A percentile compares a stretch with the other conserved stretches of the same genome.
Evolutionary conservation across 2,113 vertebrate species (phyloP).

Genomic region (Oceanites oceanicus): DNA sequence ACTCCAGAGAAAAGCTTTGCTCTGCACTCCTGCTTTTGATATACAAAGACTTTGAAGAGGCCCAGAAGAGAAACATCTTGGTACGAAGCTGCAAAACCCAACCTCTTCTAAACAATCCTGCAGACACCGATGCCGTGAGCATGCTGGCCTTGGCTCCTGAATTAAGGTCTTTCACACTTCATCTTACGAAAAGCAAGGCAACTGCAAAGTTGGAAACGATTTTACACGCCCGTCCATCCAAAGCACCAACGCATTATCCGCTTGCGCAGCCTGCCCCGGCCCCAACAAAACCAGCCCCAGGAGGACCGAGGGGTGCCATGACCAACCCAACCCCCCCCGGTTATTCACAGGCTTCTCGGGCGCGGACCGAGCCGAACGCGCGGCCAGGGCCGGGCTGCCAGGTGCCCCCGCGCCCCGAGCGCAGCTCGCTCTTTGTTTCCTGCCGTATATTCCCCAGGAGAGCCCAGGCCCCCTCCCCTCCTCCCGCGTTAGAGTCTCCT

Average conservation of each 20-base stretch:
- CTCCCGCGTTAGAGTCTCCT: slow-evolving; percentile 32
- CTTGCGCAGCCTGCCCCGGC: background rate
- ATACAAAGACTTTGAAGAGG: background rate
- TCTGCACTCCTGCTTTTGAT: background rate
- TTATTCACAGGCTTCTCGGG: background rate
- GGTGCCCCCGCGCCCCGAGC: too few species aligned
- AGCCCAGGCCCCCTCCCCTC: slow-evolving; percentile 21
- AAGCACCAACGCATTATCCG: background rate
- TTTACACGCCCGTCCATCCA: background rate
- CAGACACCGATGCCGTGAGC: rapidly evolving
- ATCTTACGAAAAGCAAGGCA: background rate
- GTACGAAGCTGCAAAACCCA: background rate
- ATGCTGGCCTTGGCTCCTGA: rapidly evolving
- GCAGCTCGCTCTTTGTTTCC: slow-evolving; percentile 59
- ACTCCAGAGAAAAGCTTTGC: background rate
- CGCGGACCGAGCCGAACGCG: background rate
- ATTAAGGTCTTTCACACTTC: background rate
- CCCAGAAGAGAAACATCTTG: background rate
- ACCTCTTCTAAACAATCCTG: background rate
- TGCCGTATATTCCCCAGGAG: background rate
- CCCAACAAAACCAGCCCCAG: background rate
- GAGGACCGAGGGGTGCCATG: background rate
- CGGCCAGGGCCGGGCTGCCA: background rate
- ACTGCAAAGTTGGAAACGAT: background rate
- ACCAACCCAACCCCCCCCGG: background rate